phyloP scores from a whole-genome alignment of 2,888 invertebrate genomes.

The Epinotia brunnichana region DNA sequence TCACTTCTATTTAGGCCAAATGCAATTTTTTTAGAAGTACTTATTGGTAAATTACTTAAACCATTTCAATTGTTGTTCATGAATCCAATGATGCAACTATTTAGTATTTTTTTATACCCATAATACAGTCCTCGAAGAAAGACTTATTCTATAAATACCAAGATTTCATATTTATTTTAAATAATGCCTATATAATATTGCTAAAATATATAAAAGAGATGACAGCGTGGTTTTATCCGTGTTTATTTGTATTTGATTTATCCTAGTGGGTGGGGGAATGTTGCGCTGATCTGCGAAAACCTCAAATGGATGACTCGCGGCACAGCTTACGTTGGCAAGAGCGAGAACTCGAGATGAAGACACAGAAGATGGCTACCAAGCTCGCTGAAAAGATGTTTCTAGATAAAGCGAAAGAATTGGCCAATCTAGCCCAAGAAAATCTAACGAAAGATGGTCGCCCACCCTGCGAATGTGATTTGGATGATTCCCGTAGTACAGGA shows the following conservation, averaged over 20 bases:
- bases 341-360: conserved; percentile 63
- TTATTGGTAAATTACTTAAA: too few relatives aligned
- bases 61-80: too few relatives aligned
- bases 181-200: too few relatives aligned
- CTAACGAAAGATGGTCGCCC: conserved; percentile 57
- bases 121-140: too few relatives aligned
- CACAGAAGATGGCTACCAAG: conserved; percentile 64
- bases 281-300: conserved; percentile 60
- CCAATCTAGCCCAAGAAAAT: conserved; percentile 61
- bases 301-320: conserved; percentile 43
- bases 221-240: not conserved
- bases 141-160: too few relatives aligned
- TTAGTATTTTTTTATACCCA: too few relatives aligned
- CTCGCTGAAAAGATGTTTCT: conserved; percentile 69
- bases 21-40: too few relatives aligned
- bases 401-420: conserved; percentile 62
- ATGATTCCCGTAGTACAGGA: not conserved
- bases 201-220: too few relatives aligned
- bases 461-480: conserved; percentile 62
- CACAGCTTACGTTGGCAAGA: conserved; percentile 60
- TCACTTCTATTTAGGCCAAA: not conserved
- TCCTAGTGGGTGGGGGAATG: conserved; percentile 71
- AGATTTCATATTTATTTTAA: too few relatives aligned
- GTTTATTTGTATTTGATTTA: not conserved
- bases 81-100: too few relatives aligned